These are phyloP conservation scores for Gobius niger DNA, from an alignment of 2,113 vertebrate species.

Conservation along the genomic window DNA sequence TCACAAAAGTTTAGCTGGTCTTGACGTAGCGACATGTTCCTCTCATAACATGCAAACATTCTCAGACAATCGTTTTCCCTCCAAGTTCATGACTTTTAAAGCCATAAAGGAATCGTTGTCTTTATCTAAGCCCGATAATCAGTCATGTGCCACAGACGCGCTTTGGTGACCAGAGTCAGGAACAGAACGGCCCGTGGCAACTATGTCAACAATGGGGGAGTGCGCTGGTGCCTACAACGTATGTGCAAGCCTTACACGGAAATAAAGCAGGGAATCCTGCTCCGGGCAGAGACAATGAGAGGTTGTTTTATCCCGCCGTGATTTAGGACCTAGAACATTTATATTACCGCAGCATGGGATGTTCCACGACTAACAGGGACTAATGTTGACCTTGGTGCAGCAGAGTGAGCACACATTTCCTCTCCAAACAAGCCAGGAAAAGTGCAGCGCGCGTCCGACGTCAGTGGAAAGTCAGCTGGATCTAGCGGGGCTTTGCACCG, in stretches of 20 bases:
- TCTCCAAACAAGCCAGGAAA: constrained; percentile 57
- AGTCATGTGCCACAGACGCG: constrained; percentile 18
- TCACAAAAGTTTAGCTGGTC: too few relatives aligned
- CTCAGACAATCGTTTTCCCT: too few relatives aligned
- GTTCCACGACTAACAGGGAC: constrained; percentile 23
- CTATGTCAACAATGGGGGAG: constrained; percentile 51
- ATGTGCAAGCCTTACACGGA: constrained; percentile 40
- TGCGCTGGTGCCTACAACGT: constrained; percentile 33
- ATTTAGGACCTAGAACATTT: constrained; percentile 4
- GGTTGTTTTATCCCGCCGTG: neutral
- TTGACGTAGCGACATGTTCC: too few relatives aligned
- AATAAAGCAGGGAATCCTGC: constrained; percentile 13
- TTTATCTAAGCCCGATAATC: constrained; percentile 34
- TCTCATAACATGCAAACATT: too few relatives aligned
- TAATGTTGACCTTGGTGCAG: constrained; percentile 26
- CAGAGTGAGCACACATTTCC: constrained; percentile 51
- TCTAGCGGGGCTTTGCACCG: constrained; percentile 20
- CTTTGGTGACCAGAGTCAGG: constrained; percentile 20
- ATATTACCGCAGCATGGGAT: neutral
- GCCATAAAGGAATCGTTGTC: constrained; percentile 23
- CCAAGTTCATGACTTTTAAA: constrained; percentile 1
- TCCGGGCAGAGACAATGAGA: constrained; percentile 1
- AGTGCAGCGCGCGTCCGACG: constrained; percentile 38
- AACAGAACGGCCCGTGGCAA: constrained; percentile 27
- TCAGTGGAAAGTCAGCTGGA: constrained; percentile 48